Conservation (phyloP, 2,888 invertebrate species). For the Gortyna flavago region DNA sequence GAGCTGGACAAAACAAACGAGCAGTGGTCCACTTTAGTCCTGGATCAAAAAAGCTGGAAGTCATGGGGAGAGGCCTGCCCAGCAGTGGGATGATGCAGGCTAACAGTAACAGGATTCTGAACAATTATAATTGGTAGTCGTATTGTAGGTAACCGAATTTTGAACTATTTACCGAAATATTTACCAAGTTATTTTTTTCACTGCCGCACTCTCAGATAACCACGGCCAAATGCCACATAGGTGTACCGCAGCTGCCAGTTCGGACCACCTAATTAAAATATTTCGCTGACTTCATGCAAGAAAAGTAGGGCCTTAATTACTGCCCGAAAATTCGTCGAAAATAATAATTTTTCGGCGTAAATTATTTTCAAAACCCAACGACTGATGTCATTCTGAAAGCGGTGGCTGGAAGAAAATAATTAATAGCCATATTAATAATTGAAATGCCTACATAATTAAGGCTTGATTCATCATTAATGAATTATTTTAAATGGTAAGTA, state of each 20-base stretch:
- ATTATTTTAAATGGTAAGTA: constrained; percentile 28
- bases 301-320: constrained; percentile 66
- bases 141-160: neutral
- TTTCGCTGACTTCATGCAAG: constrained; percentile 81
- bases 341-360: constrained; percentile 58
- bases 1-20: too few species aligned
- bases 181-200: neutral
- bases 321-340: constrained; percentile 52
- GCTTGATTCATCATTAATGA: constrained; percentile 11
- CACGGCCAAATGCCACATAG: constrained; percentile 57
- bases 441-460: constrained; percentile 55
- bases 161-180: too few species aligned
- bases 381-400: constrained; percentile 56
- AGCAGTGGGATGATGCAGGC: too few species aligned
- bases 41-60: too few species aligned
- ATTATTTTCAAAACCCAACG: constrained; percentile 47
- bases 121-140: neutral
- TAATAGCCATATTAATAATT: constrained; percentile 69
- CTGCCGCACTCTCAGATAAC: constrained; percentile 58
- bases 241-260: constrained; percentile 57
- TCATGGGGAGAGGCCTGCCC: too few species aligned
- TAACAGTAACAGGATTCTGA: too few species aligned
- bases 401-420: constrained; percentile 77
- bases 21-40: too few species aligned
- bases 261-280: constrained; percentile 88